Percentiles rank a stretch among this genome's conserved stretches.
phyloP scores from a whole-genome alignment of 2,797 vertebrate species.

The Betta splendens region DNA sequence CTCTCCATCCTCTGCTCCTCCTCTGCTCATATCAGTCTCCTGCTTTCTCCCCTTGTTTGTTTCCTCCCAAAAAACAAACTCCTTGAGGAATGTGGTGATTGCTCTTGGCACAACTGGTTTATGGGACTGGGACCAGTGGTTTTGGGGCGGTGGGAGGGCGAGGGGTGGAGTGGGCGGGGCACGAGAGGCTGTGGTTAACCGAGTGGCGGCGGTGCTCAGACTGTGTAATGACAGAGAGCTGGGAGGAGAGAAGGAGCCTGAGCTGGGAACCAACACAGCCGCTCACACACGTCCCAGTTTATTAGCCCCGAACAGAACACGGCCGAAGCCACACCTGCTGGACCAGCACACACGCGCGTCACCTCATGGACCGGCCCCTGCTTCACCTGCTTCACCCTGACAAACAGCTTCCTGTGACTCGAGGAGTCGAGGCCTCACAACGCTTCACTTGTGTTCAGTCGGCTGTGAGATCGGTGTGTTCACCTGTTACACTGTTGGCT shows the following conservation, averaged over 20 bases:
- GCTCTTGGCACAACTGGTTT: conserved; percentile 27
- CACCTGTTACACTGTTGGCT: too few relatives aligned
- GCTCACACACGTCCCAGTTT: too few relatives aligned
- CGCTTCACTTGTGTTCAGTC: too few relatives aligned
- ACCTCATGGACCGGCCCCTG: too few relatives aligned
- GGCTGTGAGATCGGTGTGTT: too few relatives aligned
- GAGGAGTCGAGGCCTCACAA: too few relatives aligned
- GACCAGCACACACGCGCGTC: too few relatives aligned
- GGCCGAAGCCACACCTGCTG: too few relatives aligned
- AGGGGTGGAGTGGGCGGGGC: conserved; percentile 36
- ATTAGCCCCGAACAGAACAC: conserved; percentile 4
- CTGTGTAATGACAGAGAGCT: conserved; percentile 47
- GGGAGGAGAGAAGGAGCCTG: conserved; percentile 39
- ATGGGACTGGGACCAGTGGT: conserved; percentile 40
- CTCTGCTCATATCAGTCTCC: background rate
- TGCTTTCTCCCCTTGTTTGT: background rate
- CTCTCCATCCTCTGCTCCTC: conserved; percentile 5
- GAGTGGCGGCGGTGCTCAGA: conserved; percentile 35
- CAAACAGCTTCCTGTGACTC: too few relatives aligned
- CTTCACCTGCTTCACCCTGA: too few relatives aligned
- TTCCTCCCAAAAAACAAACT: conserved; percentile 15
- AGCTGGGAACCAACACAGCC: conserved; percentile 6
- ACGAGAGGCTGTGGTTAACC: conserved; percentile 40
- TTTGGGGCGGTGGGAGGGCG: background rate
- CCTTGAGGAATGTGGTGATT: conserved; percentile 41